Evolutionary conservation across 2,113 vertebrate genomes (phyloP), one percentile per base, ranked within the genome.

Genomic region (Lynx canadensis): DNA sequence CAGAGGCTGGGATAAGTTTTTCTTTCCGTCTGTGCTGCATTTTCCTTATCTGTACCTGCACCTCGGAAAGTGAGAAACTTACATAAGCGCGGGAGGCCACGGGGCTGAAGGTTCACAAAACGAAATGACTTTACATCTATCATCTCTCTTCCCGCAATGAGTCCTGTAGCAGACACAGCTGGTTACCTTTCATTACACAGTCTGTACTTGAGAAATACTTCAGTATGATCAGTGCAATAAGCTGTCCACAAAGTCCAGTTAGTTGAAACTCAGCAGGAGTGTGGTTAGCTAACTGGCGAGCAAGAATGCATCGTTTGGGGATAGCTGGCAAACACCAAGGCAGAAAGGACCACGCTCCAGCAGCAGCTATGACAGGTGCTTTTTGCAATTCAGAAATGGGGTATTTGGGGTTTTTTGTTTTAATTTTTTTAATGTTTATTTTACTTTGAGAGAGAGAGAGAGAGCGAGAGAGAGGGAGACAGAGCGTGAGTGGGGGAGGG

Each of bases 41-140:
- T 38, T 41, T 33, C 60, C 18, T 21, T 81, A 6, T 38, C 41
- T 2, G 21, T 31, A 16, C 31, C 41, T 92, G 71, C 15, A 4
- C 41, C 41, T 2, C 10, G 18, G 21, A 13, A n/a, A 55, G 27
- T 18, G 4, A 69, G 82, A 87, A 19, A 36, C 11, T 50, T 5
- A 2, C 18, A 0, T 1, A 23, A 82, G 29, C 18, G 9, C 21
- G 1, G 73, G 90, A 65, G 55, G 33, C 45, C 45, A 3, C 0
- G 12, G 31, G 48, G 63, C 71, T 73, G 31, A 89, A 45, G 48
- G 52, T n/a, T 66, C 65, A 31, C 31, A 33, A 4, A 80, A 83
- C 45, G 25, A 15, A 41, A 60, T 19, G 5, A 65, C 36, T 41
- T 63, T 41, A 71, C 65, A 69, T 27, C 33, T 1, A 8, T 45